A percentile compares a stretch with the other conserved stretches of the same genome.
phyloP scores from a whole-genome alignment of 2,797 vertebrate genomes.

The Silurus lanzhouensis region DNA sequence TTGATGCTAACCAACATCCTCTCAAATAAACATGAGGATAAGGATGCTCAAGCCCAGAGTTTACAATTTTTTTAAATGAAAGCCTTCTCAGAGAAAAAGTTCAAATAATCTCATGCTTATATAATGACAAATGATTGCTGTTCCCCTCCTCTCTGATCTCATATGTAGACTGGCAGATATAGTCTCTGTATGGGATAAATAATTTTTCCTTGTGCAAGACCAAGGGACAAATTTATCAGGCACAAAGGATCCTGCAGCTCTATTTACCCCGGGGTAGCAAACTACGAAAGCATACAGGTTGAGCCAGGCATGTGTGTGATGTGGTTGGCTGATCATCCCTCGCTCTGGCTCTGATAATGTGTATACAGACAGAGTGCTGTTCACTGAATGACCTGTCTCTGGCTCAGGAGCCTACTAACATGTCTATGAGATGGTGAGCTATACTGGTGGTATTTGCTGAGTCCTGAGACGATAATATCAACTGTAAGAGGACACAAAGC shows the following conservation, averaged over 20 bases:
- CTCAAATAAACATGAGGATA: constrained; percentile 43
- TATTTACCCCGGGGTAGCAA: constrained; percentile 19
- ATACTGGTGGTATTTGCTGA: constrained; percentile 15
- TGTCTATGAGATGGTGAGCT: background rate
- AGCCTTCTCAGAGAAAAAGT: background rate
- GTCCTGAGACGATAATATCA: background rate
- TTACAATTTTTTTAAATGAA: background rate
- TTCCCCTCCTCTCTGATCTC: constrained; percentile 15
- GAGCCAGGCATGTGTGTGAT: constrained; percentile 30
- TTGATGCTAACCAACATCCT: constrained; percentile 47
- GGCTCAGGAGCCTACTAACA: constrained; percentile 33
- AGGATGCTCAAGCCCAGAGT: constrained; percentile 14
- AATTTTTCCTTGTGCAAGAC: constrained; percentile 24
- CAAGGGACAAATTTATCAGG: constrained; percentile 1
- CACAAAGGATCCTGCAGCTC: constrained; percentile 16
- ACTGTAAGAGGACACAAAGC: constrained; percentile 2
- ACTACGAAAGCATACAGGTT: constrained; percentile 17
- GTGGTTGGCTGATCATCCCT: constrained; percentile 28
- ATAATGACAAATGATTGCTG: constrained; percentile 30
- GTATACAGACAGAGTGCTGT: constrained; percentile 21
- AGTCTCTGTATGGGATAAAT: constrained; percentile 21
- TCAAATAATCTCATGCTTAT: background rate
- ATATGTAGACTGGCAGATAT: constrained; percentile 22
- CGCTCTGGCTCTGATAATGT: constrained; percentile 18
- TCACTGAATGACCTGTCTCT: constrained; percentile 43